Evolutionary conservation across 2,113 vertebrate genomes (phyloP).

Genomic region (Corynorhinus townsendii): DNA sequence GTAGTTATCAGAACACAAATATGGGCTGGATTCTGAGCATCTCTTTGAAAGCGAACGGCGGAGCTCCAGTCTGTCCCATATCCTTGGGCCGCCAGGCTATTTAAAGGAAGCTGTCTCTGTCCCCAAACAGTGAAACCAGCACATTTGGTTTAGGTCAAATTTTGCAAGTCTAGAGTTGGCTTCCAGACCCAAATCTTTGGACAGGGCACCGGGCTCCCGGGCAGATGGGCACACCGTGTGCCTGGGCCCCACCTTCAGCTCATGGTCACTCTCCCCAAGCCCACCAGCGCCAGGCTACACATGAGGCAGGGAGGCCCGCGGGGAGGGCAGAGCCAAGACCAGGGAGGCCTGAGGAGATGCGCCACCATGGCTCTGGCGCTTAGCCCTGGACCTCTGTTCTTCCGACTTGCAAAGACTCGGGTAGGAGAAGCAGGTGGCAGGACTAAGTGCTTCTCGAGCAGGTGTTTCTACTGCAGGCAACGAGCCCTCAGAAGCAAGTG

Average conservation of each 20-base stretch:
- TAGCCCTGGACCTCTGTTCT: not conserved
- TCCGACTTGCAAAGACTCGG: not conserved
- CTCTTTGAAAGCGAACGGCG: not conserved
- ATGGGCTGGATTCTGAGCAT: not conserved
- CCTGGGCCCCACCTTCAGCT: too few species aligned
- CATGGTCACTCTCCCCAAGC: too few species aligned
- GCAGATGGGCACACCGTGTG: not conserved
- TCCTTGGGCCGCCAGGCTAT: not conserved
- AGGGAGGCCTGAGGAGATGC: not conserved
- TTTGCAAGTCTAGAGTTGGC: not conserved
- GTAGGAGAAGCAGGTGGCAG: not conserved
- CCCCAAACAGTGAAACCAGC: not conserved
- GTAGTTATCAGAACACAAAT: not conserved
- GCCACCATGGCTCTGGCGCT: too few species aligned
- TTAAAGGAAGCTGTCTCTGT: not conserved
- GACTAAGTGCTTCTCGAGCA: not conserved
- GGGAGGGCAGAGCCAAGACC: not conserved
- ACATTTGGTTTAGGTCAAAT: not conserved
- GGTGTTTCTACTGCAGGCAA: not conserved
- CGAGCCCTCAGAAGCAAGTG: not conserved
- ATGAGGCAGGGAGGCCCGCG: too few species aligned
- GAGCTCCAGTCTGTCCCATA: too few species aligned
- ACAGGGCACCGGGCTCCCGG: not conserved
- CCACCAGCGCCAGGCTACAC: too few species aligned
- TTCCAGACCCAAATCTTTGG: not conserved